Evolutionary conservation across 2,113 vertebrate species (phyloP).

Genomic region (Tupaia tana): DNA sequence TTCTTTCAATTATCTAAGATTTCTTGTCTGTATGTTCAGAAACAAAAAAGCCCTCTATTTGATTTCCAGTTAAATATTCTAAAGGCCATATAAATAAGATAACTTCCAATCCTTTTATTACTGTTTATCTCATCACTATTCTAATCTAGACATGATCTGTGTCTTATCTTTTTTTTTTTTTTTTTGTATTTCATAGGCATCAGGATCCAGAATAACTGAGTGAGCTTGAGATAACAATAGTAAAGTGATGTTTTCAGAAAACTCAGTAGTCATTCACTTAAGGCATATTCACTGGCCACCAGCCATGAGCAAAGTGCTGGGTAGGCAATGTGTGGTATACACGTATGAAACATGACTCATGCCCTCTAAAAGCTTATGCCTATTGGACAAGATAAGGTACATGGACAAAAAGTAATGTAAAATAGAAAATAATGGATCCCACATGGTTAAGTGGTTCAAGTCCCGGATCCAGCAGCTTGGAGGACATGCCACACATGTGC

Average conservation of each 20-base stretch:
- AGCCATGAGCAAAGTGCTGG: slow-evolving; percentile 27
- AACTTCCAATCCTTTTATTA: slow-evolving; percentile 55
- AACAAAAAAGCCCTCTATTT: slow-evolving; percentile 41
- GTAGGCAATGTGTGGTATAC: not conserved
- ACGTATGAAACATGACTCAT: not conserved
- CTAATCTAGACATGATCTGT: slow-evolving; percentile 43
- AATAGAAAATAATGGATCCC: not conserved
- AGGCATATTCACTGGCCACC: slow-evolving; percentile 41
- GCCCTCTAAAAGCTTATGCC: not conserved
- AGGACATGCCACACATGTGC: too few relatives aligned
- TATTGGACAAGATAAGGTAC: not conserved
- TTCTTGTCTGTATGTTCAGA: slow-evolving; percentile 3
- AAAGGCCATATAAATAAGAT: slow-evolving; percentile 7
- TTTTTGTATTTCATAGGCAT: slow-evolving; percentile 21
- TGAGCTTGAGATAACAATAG: slow-evolving; percentile 26
- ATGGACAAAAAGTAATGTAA: not conserved
- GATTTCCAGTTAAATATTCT: slow-evolving; percentile 57
- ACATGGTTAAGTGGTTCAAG: too few relatives aligned
- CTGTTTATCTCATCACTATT: slow-evolving; percentile 27
- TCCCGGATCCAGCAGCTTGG: too few relatives aligned
- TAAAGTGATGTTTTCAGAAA: slow-evolving; percentile 50
- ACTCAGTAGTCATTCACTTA: slow-evolving; percentile 10
- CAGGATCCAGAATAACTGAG: slow-evolving; percentile 40
- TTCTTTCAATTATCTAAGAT: slow-evolving; percentile 50
- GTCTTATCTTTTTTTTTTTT: not conserved